A percentile compares a stretch with the other conserved stretches of the same genome.
phyloP scores from a whole-genome alignment of 2,113 vertebrate genomes.

The Coracopsis vasa region DNA sequence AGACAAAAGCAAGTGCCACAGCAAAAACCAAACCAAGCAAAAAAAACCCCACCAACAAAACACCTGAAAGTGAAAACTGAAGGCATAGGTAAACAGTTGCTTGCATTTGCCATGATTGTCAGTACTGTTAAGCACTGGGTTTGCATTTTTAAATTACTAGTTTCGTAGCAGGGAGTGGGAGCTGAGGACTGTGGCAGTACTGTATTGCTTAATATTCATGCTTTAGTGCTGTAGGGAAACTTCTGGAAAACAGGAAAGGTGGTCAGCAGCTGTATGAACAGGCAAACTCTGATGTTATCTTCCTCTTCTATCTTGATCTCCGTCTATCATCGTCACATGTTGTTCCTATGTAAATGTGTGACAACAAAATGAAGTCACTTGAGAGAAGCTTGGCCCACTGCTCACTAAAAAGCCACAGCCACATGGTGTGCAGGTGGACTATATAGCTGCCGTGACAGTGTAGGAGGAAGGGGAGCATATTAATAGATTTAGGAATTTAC shows the following conservation, averaged over 20 bases:
- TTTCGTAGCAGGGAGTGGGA: background rate
- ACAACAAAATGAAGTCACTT: background rate
- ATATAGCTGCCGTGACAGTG: background rate
- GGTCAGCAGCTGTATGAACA: constrained; percentile 8
- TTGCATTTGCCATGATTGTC: background rate
- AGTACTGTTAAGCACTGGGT: background rate
- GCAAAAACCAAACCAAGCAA: background rate
- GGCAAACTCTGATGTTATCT: background rate
- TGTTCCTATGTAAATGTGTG: background rate
- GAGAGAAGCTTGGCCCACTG: background rate
- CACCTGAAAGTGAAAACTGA: background rate
- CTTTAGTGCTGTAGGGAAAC: background rate
- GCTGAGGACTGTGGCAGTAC: background rate
- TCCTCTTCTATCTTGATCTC: background rate
- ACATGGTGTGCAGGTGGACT: constrained; percentile 26
- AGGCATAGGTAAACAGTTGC: background rate
- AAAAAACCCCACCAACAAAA: background rate
- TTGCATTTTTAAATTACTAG: background rate
- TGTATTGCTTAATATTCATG: background rate
- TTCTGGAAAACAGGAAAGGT: background rate
- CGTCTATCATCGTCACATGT: background rate
- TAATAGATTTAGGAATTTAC: background rate
- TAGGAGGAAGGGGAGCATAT: background rate
- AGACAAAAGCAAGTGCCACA: background rate
- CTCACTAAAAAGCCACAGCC: background rate